Evolutionary conservation across 1,140 invertebrate species (phyloP).

Genomic region (Zeugodacus cucurbitae): DNA sequence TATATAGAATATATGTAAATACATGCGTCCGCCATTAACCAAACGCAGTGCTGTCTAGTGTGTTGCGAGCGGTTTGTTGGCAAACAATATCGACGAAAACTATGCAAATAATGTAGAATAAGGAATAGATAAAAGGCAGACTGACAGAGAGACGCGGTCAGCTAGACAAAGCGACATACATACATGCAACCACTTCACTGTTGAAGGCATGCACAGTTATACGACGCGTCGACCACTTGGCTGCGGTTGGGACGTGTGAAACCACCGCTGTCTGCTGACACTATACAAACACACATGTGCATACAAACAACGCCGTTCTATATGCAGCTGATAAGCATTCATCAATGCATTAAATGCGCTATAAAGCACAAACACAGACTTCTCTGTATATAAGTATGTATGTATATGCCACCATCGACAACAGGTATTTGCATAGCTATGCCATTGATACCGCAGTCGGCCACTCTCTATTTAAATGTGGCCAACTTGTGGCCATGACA

Average conservation of each 20-base stretch:
- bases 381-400: background rate
- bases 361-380: background rate
- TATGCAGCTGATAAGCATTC: background rate
- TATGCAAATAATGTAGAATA: background rate
- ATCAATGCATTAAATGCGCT: background rate
- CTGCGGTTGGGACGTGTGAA: background rate
- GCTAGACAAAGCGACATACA: background rate
- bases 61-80: background rate
- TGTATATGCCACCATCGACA: background rate
- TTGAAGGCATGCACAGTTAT: slow-evolving; percentile 1
- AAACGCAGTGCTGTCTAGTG: background rate
- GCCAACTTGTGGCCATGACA: slow-evolving; percentile 9
- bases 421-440: background rate
- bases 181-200: background rate
- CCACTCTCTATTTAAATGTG: background rate
- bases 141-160: background rate
- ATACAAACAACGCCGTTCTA: background rate
- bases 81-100: background rate
- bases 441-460: background rate
- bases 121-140: slow-evolving; percentile 1
- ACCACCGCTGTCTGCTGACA: background rate
- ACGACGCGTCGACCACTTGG: background rate
- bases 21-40: background rate
- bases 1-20: background rate
- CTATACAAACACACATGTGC: background rate